Evolutionary conservation across 64 coral and sea anemone genomes (phyloP), one percentile per base, ranked within the genome.

Genomic region (Platygyra sinensis): DNA sequence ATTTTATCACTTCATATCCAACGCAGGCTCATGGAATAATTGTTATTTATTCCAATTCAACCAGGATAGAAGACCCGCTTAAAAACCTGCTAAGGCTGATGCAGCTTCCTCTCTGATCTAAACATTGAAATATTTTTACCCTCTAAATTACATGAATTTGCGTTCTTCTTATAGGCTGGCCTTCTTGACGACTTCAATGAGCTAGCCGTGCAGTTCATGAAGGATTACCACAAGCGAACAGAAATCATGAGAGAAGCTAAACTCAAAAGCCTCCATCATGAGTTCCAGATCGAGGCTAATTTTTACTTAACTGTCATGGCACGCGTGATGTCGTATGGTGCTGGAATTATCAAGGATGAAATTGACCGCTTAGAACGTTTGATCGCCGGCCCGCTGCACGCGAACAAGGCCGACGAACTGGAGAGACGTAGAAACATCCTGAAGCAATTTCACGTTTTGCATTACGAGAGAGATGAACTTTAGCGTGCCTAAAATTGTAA

Each of bases 401-500:
- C 94, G 19, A 92, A 92, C 39, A 99, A 99, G 61, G 88, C 82
- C 11, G 97, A 99, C 64, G 97, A 95, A 78, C 72, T 99, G 31
- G 94, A 96, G 63, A 96, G 87, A 79, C 87, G 91, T 28, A 99
- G 93, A 90, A 99, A 99, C 28, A 94, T 99, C 60, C 87, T 99
- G 27, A 93, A 93, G 32, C 93, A 99, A 54, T 99, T 99, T 39
- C 90, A 93, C 33, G 79, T 86, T 1, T 39, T 93, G 74, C 94
- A 96, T 94, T 87, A 89, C 20, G 94, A 95, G 76, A 96, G 82
- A 99, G 97, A 99, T 77, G 97, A 99, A 87, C 74, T 99, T 16
- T 99, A 83, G 85, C 9, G 25, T 5, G 30, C 8, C 24, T 36
- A n/a, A 33, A 17, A 52, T 5, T 11, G 19, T 10, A 72, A 72